Evolutionary conservation across 2,113 vertebrate species (phyloP).

Genomic region (Callithrix jacchus): DNA sequence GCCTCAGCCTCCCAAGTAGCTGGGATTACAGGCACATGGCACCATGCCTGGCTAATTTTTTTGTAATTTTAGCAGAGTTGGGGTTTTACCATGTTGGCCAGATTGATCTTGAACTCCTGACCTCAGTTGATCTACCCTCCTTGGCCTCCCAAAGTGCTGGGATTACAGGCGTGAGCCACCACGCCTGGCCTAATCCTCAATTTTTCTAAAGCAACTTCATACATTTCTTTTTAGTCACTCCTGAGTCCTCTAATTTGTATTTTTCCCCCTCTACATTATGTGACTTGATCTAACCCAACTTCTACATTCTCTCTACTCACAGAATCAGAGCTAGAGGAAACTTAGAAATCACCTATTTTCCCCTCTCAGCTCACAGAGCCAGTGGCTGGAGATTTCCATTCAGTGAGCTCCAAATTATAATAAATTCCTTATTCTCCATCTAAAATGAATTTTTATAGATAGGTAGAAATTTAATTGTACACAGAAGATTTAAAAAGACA

Average conservation of each 20-base stretch:
- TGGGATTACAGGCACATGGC: no score
- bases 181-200: not conserved
- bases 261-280: not conserved
- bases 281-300: not conserved
- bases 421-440: not conserved
- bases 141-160: no score
- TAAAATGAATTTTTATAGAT: not conserved
- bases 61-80: no score
- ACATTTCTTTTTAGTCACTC: not conserved
- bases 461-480: not conserved
- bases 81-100: no score
- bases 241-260: not conserved
- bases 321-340: constrained; percentile 29
- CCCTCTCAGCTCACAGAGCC: not conserved
- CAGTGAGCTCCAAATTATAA: not conserved
- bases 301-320: not conserved
- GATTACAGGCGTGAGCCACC: no score
- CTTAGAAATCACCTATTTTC: not conserved
- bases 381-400: not conserved
- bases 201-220: not conserved
- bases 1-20: no score
- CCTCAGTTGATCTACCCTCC: no score
- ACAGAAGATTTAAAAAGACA: not conserved
- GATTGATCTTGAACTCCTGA: no score
- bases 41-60: no score